These are phyloP conservation scores for Chaenodraco wilsoni DNA, from an alignment of 2,797 vertebrate species.

Conservation along the genomic window DNA sequence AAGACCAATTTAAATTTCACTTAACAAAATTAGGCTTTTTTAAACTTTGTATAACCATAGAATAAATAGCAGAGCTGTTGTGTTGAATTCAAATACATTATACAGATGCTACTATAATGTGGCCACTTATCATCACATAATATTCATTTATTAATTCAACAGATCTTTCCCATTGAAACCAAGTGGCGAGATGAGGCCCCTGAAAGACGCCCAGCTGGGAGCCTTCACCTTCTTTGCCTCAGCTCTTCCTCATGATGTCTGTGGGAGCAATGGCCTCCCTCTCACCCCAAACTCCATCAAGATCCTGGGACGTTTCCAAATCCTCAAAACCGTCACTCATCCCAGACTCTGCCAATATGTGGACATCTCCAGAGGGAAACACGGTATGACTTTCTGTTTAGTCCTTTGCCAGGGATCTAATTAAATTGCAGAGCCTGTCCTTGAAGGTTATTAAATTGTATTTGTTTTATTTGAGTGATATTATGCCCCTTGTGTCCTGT, in stretches of 20 bases:
- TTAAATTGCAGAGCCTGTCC: not conserved
- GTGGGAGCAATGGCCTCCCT: conserved; percentile 97
- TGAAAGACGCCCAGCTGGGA: conserved; percentile 92
- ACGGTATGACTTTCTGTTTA: conserved; percentile 84
- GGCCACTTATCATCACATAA: not conserved
- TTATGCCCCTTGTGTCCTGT: not conserved
- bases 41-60: too few species aligned
- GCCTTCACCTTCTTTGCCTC: conserved; percentile 98
- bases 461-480: not conserved
- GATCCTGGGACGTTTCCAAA: conserved; percentile 97
- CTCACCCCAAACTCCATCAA: conserved; percentile 99
- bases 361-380: conserved; percentile 96
- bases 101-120: too few species aligned
- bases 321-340: conserved; percentile 94
- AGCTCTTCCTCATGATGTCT: conserved; percentile 97
- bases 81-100: too few species aligned
- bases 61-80: too few species aligned
- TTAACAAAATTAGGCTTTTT: too few species aligned
- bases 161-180: not conserved
- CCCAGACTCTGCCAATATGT: conserved; percentile 96
- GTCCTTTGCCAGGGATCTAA: not conserved
- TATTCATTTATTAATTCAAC: not conserved
- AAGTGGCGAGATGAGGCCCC: conserved; percentile 86
- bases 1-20: too few species aligned
- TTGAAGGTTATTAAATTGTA: not conserved